A percentile compares a stretch with the other conserved stretches of the same genome.
Evolutionary conservation across 2,888 invertebrate genomes (phyloP).

Genomic region (Tiphia femorata): DNA sequence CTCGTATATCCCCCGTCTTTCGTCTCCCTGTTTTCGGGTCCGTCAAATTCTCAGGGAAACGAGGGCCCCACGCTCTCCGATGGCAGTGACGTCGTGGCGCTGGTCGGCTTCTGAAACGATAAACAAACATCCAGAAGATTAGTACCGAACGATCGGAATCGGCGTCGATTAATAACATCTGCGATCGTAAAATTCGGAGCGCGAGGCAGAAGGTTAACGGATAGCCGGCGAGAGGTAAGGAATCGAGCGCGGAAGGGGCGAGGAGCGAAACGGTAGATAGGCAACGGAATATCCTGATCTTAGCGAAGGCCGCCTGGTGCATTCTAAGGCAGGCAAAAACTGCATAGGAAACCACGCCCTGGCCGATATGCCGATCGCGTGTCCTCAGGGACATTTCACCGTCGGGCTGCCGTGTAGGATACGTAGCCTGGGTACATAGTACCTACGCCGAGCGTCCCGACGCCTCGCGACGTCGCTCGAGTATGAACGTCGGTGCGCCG

Average conservation of each 20-base stretch:
- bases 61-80: slow-evolving; percentile 4
- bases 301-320: slow-evolving; percentile 65
- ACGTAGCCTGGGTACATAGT: slow-evolving; percentile 28
- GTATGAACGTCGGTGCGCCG: no score
- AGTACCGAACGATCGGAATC: background rate
- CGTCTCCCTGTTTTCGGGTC: slow-evolving; percentile 2
- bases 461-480: no score
- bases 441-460: no score
- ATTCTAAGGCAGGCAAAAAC: slow-evolving; percentile 64
- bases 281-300: slow-evolving; percentile 59
- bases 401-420: slow-evolving; percentile 23
- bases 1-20: slow-evolving; percentile 12
- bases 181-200: background rate
- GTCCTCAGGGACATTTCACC: slow-evolving; percentile 60
- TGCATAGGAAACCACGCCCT: slow-evolving; percentile 67
- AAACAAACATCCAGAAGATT: background rate
- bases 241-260: background rate
- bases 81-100: slow-evolving; percentile 27
- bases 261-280: background rate
- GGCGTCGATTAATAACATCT: background rate
- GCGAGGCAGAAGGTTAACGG: background rate
- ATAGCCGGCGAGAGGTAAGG: background rate
- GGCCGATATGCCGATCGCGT: slow-evolving; percentile 49
- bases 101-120: slow-evolving; percentile 34
- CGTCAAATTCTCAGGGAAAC: slow-evolving; percentile 24